Evolutionary conservation across 2,113 vertebrate species (phyloP), one percentile per base, ranked within the genome.

Genomic region (Bujurquina vittata): DNA sequence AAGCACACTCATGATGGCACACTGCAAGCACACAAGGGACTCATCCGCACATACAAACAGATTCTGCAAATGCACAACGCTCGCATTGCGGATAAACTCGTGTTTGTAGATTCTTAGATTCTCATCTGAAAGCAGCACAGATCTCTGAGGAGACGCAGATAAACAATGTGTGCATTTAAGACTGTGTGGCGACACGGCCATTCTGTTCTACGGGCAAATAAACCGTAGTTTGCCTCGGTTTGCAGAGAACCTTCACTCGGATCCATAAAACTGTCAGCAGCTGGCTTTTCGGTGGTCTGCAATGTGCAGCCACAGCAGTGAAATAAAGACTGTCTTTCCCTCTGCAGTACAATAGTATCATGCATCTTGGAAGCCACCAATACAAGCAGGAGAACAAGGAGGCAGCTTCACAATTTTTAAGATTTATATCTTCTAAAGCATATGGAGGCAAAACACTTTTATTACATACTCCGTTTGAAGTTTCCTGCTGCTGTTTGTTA

Each of bases 251-350:
- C 79, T 78, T 90, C 65, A 15, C 65, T 37, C 10, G 59, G 77
- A 88, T 83, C 92, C 79, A 83, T 88, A 87, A 88, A 90, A n/a
- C 80, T 85, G 90, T 87, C 84, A 81, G 87, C 10, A 4, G 31
- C 46, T 56, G 73, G 72, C 69, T 77, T 83, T 69, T 58, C 46
- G 65, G 35, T 43, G 81, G 79, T 87, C 79, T 85, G 88, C 85
- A 61, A 89, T 83, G 88, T 76, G 72, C 77, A 63, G n/a, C 77
- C 78, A 22, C 37, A 80, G 77, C 85, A 62, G 63, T 77, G 83
- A 90, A 90, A 86, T 87, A 88, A 85, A 87, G 60, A 85, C 57
- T 4, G 61, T 29, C 63, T 72, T 29, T 60, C 52, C 60, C 84
- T 81, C 83, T 43, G 72, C 83, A 35, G 43, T 9, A 65, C 43